phyloP scores from a whole-genome alignment of 2,888 invertebrate genomes.

The Apamea epomidion region DNA sequence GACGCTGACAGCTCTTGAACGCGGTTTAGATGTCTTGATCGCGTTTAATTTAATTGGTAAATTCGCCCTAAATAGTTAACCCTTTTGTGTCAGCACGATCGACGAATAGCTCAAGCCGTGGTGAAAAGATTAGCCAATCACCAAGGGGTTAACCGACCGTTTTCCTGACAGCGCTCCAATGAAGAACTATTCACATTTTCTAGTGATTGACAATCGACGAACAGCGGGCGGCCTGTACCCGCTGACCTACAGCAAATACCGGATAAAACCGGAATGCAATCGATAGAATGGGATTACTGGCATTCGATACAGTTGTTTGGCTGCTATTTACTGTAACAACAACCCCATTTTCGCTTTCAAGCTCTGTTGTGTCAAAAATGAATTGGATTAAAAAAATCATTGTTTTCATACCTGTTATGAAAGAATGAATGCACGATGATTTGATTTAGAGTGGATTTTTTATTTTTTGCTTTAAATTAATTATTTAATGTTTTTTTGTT shows the following conservation, averaged over 20 bases:
- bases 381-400: neutral
- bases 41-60: neutral
- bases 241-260: conserved; percentile 52
- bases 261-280: conserved; percentile 56
- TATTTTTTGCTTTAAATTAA: neutral
- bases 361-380: neutral
- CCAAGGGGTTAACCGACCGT: conserved; percentile 4
- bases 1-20: neutral
- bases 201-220: conserved; percentile 55
- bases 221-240: conserved; percentile 25
- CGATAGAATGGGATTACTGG: conserved; percentile 47
- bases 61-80: neutral
- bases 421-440: neutral
- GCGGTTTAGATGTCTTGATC: neutral
- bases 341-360: conserved; percentile 24
- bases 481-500: neutral
- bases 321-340: conserved; percentile 45
- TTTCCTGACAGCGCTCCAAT: conserved; percentile 44
- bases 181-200: conserved; percentile 54
- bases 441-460: neutral
- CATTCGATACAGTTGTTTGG: conserved; percentile 45
- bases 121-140: conserved; percentile 24
- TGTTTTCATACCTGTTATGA: neutral
- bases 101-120: neutral
- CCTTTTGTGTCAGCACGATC: no score